These are phyloP conservation scores for Capreolus pygargus DNA, from an alignment of 2,113 vertebrate genomes.

Conservation along the genomic window DNA sequence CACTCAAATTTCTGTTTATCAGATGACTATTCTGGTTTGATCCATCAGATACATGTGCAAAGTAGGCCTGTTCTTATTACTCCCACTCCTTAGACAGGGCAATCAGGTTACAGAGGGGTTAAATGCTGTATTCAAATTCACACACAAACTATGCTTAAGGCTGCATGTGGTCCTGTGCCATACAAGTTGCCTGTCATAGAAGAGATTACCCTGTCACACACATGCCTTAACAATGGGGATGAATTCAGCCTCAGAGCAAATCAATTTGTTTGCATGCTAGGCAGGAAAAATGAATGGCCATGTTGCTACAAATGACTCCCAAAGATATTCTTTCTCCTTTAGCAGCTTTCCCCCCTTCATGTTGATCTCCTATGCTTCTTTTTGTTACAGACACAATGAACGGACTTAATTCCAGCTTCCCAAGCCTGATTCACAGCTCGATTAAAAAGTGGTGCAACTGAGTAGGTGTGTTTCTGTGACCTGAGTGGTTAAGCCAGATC, in stretches of 20 bases:
- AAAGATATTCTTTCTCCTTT: neutral
- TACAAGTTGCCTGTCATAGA: neutral
- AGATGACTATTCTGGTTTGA: neutral
- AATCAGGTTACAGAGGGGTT: neutral
- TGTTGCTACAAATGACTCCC: neutral
- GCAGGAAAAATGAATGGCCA: neutral
- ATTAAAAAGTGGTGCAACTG: constrained; percentile 63
- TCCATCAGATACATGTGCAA: neutral
- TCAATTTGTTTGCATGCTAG: neutral
- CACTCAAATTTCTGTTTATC: neutral
- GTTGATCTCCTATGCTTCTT: constrained; percentile 9
- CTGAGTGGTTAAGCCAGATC: constrained; percentile 58
- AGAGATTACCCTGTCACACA: neutral
- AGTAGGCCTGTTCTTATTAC: neutral
- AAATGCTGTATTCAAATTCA: neutral
- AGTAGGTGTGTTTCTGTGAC: constrained; percentile 53
- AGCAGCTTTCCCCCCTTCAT: neutral
- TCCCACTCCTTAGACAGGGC: neutral
- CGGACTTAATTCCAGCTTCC: constrained; percentile 43
- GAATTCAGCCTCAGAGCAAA: neutral
- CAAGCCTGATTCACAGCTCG: constrained; percentile 49
- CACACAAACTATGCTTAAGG: neutral
- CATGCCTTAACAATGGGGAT: neutral
- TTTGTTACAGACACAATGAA: constrained; percentile 32
- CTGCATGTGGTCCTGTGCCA: neutral